These are phyloP conservation scores for Coenonympha arcania DNA, from an alignment of 2,888 invertebrate genomes.

Conservation along the genomic window DNA sequence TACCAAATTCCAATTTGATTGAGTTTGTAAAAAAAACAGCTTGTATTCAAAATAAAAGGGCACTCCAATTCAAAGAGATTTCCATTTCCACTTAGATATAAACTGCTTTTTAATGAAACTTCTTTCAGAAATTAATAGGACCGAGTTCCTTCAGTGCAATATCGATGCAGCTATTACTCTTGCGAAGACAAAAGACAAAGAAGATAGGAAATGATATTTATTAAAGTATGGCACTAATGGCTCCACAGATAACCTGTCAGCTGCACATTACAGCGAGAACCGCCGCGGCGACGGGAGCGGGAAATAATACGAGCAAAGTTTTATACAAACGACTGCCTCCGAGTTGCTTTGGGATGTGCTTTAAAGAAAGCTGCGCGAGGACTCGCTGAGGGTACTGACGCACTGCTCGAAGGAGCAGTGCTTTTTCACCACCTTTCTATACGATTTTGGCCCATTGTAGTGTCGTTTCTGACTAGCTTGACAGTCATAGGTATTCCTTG, in stretches of 20 bases:
- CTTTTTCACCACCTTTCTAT: background rate
- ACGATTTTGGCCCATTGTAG: background rate
- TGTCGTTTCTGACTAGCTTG: too few species aligned
- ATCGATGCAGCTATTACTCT: constrained; percentile 3
- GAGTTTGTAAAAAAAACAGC: too few species aligned
- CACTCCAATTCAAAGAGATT: too few species aligned
- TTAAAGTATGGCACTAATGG: constrained; percentile 30
- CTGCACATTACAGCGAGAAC: constrained; percentile 29
- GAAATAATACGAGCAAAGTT: constrained; percentile 40
- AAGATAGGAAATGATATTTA: constrained; percentile 22
- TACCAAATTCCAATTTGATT: too few species aligned
- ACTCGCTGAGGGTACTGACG: constrained; percentile 1
- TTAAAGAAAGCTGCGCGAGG: constrained; percentile 51
- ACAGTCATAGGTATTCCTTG: too few species aligned
- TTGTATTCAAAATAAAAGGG: too few species aligned
- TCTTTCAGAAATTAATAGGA: background rate
- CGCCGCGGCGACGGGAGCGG: constrained; percentile 25
- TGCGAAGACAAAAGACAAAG: constrained; percentile 15
- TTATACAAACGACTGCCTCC: constrained; percentile 56
- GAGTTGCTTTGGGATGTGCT: constrained; percentile 47
- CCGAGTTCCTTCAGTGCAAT: background rate
- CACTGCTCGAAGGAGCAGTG: background rate
- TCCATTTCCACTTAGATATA: background rate
- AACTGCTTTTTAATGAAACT: background rate
- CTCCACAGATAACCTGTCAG: constrained; percentile 33